Conservation (phyloP, 2,113 vertebrate species). For the Gopherus flavomarginatus region DNA sequence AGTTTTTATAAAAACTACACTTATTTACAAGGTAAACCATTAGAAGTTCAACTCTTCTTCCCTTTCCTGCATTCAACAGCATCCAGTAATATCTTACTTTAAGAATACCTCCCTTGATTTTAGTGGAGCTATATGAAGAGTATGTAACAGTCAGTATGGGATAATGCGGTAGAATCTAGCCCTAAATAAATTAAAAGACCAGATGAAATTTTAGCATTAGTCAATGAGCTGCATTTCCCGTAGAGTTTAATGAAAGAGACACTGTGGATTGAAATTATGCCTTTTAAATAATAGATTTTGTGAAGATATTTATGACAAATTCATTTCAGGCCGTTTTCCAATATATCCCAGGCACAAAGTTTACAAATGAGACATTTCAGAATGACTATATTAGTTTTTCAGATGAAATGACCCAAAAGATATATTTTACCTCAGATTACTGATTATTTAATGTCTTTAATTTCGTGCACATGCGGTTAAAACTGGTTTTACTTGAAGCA, state of each 20-base stretch:
- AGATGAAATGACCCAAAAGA: background rate
- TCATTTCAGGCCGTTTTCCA: slow-evolving; percentile 3
- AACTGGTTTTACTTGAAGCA: no score
- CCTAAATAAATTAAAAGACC: background rate
- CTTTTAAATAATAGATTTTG: slow-evolving; percentile 34
- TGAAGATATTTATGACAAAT: slow-evolving; percentile 45
- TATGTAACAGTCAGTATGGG: background rate
- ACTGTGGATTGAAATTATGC: slow-evolving; percentile 23
- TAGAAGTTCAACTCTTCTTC: background rate
- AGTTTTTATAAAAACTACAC: background rate
- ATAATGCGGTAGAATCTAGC: background rate
- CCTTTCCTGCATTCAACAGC: no score
- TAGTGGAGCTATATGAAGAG: background rate
- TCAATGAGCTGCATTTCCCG: background rate
- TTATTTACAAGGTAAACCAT: background rate
- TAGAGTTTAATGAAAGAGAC: slow-evolving; percentile 30
- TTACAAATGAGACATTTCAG: slow-evolving; percentile 42
- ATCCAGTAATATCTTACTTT: background rate
- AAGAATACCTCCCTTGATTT: background rate
- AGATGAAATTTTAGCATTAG: background rate
- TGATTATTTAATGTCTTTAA: background rate
- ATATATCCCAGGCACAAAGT: slow-evolving; percentile 31
- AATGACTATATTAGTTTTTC: slow-evolving; percentile 25
- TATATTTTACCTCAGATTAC: slow-evolving; percentile 30
- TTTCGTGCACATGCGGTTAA: no score